Evolutionary conservation across 2,888 invertebrate species (phyloP).

Genomic region (Strigamia transsilvanica): DNA sequence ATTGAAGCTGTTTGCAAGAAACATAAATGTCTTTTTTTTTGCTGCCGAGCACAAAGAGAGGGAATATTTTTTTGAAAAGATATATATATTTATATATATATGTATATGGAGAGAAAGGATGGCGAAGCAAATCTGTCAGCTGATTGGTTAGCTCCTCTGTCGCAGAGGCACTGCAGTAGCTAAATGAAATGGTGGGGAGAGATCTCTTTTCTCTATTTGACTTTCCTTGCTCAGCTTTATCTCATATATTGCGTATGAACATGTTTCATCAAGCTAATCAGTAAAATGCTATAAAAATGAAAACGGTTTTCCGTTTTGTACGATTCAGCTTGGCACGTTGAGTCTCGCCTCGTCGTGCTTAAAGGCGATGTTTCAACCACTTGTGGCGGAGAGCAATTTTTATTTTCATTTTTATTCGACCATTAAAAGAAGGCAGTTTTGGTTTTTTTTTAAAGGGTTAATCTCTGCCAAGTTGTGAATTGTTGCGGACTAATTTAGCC

Average conservation of each 20-base stretch:
- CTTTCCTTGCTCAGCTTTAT: slow-evolving; percentile 38
- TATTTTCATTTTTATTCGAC: slow-evolving; percentile 21
- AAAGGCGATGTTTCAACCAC: slow-evolving; percentile 48
- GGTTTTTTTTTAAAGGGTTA: slow-evolving; percentile 33
- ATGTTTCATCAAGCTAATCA: slow-evolving; percentile 47
- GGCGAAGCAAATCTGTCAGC: slow-evolving; percentile 38
- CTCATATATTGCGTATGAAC: slow-evolving; percentile 38
- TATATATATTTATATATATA: slow-evolving; percentile 34
- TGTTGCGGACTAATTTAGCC: slow-evolving; percentile 38
- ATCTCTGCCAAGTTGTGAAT: slow-evolving; percentile 39
- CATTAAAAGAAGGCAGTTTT: slow-evolving; percentile 19
- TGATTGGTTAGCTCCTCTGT: slow-evolving; percentile 50
- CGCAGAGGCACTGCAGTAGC: slow-evolving; percentile 52
- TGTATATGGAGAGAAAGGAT: slow-evolving; percentile 1
- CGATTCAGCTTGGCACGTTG: slow-evolving; percentile 13
- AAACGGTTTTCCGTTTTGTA: slow-evolving; percentile 41
- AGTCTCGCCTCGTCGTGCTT: background rate
- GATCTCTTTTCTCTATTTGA: slow-evolving; percentile 8
- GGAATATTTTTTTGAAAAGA: slow-evolving; percentile 15
- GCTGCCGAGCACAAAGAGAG: background rate
- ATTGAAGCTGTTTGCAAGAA: slow-evolving; percentile 14
- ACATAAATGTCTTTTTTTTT: slow-evolving; percentile 16
- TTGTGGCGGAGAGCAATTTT: slow-evolving; percentile 10
- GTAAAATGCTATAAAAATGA: slow-evolving; percentile 37
- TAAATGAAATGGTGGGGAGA: slow-evolving; percentile 44